Evolutionary conservation across 2,797 vertebrate species (phyloP), one percentile per base, ranked within the genome.

Genomic region (Cynopterus sphinx): DNA sequence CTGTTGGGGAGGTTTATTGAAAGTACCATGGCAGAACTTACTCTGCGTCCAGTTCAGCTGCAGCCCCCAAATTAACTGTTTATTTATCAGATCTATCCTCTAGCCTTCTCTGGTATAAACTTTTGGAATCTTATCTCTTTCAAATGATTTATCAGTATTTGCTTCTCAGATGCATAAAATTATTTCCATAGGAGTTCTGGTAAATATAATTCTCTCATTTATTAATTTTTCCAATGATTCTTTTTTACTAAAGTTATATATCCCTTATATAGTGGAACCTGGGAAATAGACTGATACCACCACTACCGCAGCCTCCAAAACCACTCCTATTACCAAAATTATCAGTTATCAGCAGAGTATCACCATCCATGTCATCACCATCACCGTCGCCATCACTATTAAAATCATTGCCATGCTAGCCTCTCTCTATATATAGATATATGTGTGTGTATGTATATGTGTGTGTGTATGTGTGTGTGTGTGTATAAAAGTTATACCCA

Each of bases 381-480:
- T 43, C n/a, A n/a, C 16, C 3, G 10, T 43, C 28, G 24, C 16
- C 3, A 6, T 19, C 28, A 43, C 6, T 0, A 2, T 59, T 15
- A n/a, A 22, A 65, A 39, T 15, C 16, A 3, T 10, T 53, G 53
- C 9, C 24, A 1, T 51, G 9, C 26, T 77, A 26, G 9, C 70
- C 41, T 33, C 33, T 33, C 33, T 33, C 33, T 61, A 39, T 24
- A 19, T 4, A 9, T 28, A 2, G 2, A 51, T 3, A 15, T 39
- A 13, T 2, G 39, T 10, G 10, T 3, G 5, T 19, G 2, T 3
- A 33, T 9, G 28, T 51, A 9, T 2, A 15, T 39, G 10, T 2
- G 39, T 10, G 10, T 3, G 5, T 19, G 2, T 3, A 31, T 9
- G 28, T 2, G 39, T 10, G 10, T 3, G 5, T 19, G 2, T 3